Evolutionary conservation across 1,140 invertebrate species (phyloP).

Genomic region (Conus ventricosus): DNA sequence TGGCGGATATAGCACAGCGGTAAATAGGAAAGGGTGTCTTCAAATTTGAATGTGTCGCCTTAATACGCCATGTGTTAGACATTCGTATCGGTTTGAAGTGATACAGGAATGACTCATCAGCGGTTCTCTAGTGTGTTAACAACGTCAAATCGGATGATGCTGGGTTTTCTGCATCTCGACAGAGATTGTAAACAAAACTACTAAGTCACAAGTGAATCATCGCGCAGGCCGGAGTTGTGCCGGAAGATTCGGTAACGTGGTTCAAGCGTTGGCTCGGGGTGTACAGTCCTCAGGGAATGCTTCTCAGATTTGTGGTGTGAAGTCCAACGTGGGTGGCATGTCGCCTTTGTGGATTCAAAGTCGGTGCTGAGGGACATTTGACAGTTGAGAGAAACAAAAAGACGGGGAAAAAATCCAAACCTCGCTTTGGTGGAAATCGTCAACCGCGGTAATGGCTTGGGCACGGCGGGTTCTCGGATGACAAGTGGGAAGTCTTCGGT

Average conservation of each 20-base stretch:
- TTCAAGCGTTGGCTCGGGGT: background rate
- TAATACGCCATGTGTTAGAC: background rate
- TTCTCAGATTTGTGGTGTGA: too few species aligned
- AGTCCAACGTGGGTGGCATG: background rate
- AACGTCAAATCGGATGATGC: background rate
- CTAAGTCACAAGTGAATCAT: background rate
- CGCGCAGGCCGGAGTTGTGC: background rate
- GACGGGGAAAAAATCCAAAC: background rate
- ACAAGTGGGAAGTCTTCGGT: background rate
- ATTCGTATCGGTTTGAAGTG: background rate
- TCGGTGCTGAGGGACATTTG: background rate
- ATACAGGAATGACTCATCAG: background rate
- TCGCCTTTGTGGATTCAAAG: background rate
- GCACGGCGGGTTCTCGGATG: background rate
- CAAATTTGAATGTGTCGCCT: constrained; percentile 28
- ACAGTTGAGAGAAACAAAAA: background rate
- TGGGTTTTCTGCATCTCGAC: background rate
- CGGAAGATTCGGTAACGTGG: background rate
- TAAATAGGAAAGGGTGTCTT: constrained; percentile 26
- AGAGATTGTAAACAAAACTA: background rate
- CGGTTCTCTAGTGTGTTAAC: background rate
- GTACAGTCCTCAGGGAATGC: too few species aligned
- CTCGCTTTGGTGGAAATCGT: background rate
- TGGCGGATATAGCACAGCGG: constrained; percentile 26
- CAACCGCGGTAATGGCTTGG: background rate